phyloP scores from a whole-genome alignment of 92 coral and sea anemone species.

The Zoanthus sansibaricus region DNA sequence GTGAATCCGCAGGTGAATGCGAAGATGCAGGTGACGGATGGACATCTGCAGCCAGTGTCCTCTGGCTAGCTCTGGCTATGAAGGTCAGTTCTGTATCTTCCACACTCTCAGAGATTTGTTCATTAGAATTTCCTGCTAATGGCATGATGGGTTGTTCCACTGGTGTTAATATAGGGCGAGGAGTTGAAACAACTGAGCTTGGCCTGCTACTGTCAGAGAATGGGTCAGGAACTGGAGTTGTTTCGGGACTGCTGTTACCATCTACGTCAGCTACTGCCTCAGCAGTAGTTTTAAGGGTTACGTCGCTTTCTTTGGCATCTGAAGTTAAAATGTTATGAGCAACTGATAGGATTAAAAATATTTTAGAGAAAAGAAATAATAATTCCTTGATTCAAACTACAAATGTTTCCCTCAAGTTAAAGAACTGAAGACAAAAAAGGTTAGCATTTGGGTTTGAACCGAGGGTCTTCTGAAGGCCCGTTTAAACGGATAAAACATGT shows the following conservation, averaged over 20 bases:
- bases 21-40: conserved; percentile 45
- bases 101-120: conserved; percentile 28
- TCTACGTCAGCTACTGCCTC: conserved; percentile 25
- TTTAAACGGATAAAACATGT: too few relatives aligned
- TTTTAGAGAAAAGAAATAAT: background rate
- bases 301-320: conserved; percentile 18
- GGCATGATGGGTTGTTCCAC: conserved; percentile 7
- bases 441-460: too few relatives aligned
- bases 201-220: conserved; percentile 74
- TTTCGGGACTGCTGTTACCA: conserved; percentile 33
- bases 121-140: background rate
- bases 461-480: too few relatives aligned
- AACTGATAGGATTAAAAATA: background rate
- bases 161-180: conserved; percentile 28
- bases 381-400: background rate
- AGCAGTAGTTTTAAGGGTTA: conserved; percentile 1
- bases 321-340: background rate
- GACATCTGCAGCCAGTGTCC: conserved; percentile 25
- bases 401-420: background rate
- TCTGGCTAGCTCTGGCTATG: conserved; percentile 37
- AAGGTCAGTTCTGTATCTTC: conserved; percentile 3
- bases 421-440: too few relatives aligned
- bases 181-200: conserved; percentile 70
- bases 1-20: conserved; percentile 47
- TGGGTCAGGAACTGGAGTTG: conserved; percentile 68